These are phyloP conservation scores for Euglossa dilemma DNA, from an alignment of 1,140 invertebrate species.

Conservation along the genomic window DNA sequence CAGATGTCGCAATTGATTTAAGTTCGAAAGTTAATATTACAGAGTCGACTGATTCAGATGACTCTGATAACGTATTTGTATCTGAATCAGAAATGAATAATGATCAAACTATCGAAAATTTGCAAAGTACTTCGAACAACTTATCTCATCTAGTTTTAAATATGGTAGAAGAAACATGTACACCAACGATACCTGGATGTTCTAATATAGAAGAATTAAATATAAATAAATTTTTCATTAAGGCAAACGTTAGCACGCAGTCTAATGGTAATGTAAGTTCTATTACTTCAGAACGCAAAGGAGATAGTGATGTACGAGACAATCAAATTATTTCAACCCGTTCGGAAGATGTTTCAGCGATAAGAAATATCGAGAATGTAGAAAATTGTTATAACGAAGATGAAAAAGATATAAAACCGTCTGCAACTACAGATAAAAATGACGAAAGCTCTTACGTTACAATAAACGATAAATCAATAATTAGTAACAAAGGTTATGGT, in stretches of 20 bases:
- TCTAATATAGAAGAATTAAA: not conserved
- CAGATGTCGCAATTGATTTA: slow-evolving; percentile 62
- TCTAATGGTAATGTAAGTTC: too few relatives aligned
- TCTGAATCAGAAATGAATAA: slow-evolving; percentile 35
- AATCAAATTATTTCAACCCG: slow-evolving; percentile 6
- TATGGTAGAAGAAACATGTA: not conserved
- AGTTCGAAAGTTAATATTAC: slow-evolving; percentile 50
- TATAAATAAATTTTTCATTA: not conserved
- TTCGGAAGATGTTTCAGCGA: not conserved
- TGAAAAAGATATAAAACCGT: slow-evolving; percentile 31
- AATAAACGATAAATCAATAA: not conserved
- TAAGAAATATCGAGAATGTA: not conserved
- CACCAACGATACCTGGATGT: not conserved
- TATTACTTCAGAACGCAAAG: not conserved
- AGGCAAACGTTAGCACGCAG: not conserved
- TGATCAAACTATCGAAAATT: slow-evolving; percentile 2
- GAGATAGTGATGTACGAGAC: not conserved
- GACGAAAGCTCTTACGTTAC: not conserved
- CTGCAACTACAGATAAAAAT: slow-evolving; percentile 29
- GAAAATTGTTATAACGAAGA: slow-evolving; percentile 5
- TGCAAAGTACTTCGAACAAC: slow-evolving; percentile 2
- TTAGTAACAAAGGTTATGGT: not conserved
- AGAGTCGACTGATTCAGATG: slow-evolving; percentile 60
- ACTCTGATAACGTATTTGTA: slow-evolving; percentile 53
- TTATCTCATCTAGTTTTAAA: slow-evolving; percentile 12